Conservation (phyloP, 2,113 vertebrate species). For the Strigops habroptila region DNA sequence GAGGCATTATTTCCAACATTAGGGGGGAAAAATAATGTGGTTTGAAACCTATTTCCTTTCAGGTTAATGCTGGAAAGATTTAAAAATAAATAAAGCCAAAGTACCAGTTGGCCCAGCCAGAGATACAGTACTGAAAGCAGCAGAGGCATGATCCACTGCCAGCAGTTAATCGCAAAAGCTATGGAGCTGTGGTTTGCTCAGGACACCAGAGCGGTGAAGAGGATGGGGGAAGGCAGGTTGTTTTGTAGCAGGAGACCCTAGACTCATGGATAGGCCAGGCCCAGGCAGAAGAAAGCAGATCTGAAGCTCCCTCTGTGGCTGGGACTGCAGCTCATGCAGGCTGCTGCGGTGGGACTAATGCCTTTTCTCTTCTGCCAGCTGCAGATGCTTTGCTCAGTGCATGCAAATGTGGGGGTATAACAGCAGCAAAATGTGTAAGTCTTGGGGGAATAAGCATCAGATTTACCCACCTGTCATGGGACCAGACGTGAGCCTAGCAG, state of each 20-base stretch:
- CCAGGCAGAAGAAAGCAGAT: not conserved
- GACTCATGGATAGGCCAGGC: no score
- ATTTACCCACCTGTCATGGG: not conserved
- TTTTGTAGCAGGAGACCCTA: not conserved
- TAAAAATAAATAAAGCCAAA: not conserved
- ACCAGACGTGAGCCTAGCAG: not conserved
- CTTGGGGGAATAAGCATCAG: not conserved
- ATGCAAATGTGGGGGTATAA: rapidly evolving
- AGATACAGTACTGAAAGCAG: not conserved
- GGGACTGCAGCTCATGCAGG: not conserved
- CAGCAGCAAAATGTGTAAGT: rapidly evolving
- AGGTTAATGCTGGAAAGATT: conserved; percentile 7
- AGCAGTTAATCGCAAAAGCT: not conserved
- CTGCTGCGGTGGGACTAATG: not conserved
- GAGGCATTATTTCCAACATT: not conserved
- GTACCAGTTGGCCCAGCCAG: not conserved
- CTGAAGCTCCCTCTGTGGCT: not conserved
- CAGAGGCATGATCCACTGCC: not conserved
- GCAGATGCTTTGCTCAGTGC: not conserved
- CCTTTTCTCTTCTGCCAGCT: not conserved
- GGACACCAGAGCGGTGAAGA: rapidly evolving
- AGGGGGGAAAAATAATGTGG: not conserved
- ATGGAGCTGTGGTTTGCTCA: not conserved
- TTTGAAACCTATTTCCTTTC: not conserved
- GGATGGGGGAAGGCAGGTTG: not conserved